A percentile compares a stretch with the other conserved stretches of the same genome.
Conservation (phyloP, 2,888 invertebrate species). For the Salticus scenicus region DNA sequence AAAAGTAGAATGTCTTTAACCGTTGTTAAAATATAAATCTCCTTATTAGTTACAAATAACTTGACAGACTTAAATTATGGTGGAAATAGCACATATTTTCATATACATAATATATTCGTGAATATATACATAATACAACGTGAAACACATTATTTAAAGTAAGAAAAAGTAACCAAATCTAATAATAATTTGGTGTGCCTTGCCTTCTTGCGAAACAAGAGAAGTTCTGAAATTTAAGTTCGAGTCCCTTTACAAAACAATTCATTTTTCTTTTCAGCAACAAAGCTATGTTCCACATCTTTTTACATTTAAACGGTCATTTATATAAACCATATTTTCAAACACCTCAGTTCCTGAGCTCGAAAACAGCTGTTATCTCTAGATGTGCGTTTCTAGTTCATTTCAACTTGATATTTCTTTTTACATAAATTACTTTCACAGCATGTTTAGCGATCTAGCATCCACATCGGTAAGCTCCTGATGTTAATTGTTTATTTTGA, state of each 20-base stretch:
- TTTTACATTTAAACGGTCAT: not conserved
- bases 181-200: not conserved
- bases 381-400: slow-evolving; percentile 61
- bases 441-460: slow-evolving; percentile 52
- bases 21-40: slow-evolving; percentile 12
- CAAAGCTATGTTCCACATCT: not conserved
- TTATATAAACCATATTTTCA: not conserved
- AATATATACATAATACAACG: too few relatives aligned
- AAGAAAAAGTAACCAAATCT: not conserved
- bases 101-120: not conserved
- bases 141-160: not conserved
- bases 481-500: slow-evolving; percentile 59
- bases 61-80: too few relatives aligned
- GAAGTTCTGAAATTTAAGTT: not conserved
- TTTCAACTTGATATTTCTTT: slow-evolving; percentile 32
- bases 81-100: too few relatives aligned
- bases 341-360: slow-evolving; percentile 36
- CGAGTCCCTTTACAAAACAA: not conserved
- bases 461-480: slow-evolving; percentile 64
- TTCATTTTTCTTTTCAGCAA: not conserved
- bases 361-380: slow-evolving; percentile 32
- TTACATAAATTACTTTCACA: not conserved
- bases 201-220: not conserved
- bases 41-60: too few relatives aligned
- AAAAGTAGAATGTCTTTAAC: slow-evolving; percentile 5